phyloP scores from a whole-genome alignment of 2,113 vertebrate genomes.

The Casuarius casuarius region DNA sequence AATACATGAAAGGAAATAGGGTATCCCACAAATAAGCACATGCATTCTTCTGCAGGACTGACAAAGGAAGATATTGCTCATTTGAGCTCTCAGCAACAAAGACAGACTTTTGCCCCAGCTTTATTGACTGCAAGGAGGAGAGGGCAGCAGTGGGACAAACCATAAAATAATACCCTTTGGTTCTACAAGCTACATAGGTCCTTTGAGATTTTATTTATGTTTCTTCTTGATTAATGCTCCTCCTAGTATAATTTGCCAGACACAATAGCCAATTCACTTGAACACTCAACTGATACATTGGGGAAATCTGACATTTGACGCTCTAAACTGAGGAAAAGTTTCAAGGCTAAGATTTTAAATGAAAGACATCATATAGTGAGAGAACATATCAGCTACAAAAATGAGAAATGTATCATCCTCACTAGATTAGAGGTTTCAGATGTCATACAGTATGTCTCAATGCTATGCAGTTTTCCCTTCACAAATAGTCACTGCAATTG shows the following conservation, averaged over 20 bases:
- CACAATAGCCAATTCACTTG: neutral
- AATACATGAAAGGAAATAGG: neutral
- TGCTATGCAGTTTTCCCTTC: neutral
- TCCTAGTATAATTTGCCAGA: neutral
- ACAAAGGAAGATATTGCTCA: neutral
- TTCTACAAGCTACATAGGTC: neutral
- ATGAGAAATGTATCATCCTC: neutral
- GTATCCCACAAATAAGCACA: neutral
- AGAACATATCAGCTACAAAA: neutral
- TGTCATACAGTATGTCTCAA: neutral
- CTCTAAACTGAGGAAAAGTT: neutral
- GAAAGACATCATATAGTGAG: neutral
- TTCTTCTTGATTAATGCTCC: conserved; percentile 1
- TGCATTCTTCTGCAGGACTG: neutral
- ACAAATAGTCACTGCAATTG: neutral
- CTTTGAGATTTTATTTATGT: neutral
- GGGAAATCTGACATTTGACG: neutral
- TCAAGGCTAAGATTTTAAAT: neutral
- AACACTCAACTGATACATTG: neutral
- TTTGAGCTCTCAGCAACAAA: neutral
- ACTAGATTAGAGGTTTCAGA: neutral
- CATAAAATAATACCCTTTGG: neutral
- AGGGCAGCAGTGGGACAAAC: neutral
- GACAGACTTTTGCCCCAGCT: neutral
- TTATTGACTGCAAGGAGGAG: neutral